phyloP scores from a whole-genome alignment of 1,140 invertebrate species.

The Chionoecetes opilio region DNA sequence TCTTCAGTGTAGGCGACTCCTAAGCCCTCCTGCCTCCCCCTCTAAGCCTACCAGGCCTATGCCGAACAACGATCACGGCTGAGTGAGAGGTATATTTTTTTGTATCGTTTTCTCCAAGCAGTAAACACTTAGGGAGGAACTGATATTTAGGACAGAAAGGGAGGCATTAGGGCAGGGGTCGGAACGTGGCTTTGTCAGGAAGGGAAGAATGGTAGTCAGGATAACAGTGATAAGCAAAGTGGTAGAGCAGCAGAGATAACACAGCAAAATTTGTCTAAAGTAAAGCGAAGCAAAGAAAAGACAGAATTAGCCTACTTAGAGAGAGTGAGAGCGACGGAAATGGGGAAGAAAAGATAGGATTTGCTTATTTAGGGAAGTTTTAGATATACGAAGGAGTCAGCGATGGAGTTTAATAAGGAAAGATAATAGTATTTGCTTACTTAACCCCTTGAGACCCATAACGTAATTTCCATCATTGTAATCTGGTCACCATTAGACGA shows the following conservation, averaged over 20 bases:
- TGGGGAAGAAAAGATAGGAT: no score
- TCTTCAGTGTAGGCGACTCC: background rate
- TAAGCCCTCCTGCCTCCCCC: background rate
- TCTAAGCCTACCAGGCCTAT: background rate
- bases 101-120: background rate
- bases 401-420: no score
- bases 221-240: background rate
- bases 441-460: no score
- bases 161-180: background rate
- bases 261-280: background rate
- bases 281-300: background rate
- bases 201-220: background rate
- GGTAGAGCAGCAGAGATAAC: background rate
- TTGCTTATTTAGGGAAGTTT: no score
- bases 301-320: background rate
- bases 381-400: no score
- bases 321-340: background rate
- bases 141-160: background rate
- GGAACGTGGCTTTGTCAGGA: no score
- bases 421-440: no score
- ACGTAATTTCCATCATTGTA: no score
- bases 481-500: no score
- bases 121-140: background rate
- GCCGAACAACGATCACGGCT: background rate
- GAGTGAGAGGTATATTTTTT: background rate